Evolutionary conservation across 2,888 invertebrate genomes (phyloP).

Genomic region (Quadriops clusia): DNA sequence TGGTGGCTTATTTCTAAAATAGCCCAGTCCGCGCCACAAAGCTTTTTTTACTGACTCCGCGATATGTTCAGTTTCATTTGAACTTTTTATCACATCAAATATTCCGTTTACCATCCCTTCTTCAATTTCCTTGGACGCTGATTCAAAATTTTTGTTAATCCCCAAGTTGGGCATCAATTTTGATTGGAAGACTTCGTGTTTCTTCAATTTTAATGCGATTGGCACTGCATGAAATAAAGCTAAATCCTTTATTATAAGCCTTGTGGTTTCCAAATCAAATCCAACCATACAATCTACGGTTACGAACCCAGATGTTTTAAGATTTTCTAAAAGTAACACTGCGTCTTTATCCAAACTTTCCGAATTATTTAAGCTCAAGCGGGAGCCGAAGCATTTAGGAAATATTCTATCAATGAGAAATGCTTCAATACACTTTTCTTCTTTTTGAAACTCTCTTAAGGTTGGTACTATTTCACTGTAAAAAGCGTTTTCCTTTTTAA

Average conservation of each 20-base stretch:
- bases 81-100: constrained; percentile 9
- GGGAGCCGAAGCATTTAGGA: constrained; percentile 39
- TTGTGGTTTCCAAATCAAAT: constrained; percentile 37
- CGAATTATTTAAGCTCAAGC: constrained; percentile 24
- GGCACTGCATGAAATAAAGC: constrained; percentile 43
- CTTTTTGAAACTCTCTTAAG: constrained; percentile 34
- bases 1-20: constrained; percentile 18
- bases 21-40: constrained; percentile 7
- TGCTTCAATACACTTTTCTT: constrained; percentile 32
- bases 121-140: constrained; percentile 1
- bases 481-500: constrained; percentile 41
- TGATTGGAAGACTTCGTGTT: constrained; percentile 32
- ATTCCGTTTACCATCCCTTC: constrained; percentile 12
- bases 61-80: too few species aligned
- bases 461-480: constrained; percentile 37
- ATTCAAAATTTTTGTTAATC: constrained; percentile 1
- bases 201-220: constrained; percentile 37
- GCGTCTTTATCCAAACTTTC: constrained; percentile 39
- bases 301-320: constrained; percentile 36
- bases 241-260: constrained; percentile 34
- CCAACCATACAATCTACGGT: constrained; percentile 36
- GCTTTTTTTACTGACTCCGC: constrained; percentile 11
- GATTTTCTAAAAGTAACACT: constrained; percentile 42
- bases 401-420: too few species aligned
- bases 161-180: constrained; percentile 30